Evolutionary conservation across 37 sponge, comb jelly and placozoan genomes (phyloP).

Genomic region (Diacarnus erythraeanus): DNA sequence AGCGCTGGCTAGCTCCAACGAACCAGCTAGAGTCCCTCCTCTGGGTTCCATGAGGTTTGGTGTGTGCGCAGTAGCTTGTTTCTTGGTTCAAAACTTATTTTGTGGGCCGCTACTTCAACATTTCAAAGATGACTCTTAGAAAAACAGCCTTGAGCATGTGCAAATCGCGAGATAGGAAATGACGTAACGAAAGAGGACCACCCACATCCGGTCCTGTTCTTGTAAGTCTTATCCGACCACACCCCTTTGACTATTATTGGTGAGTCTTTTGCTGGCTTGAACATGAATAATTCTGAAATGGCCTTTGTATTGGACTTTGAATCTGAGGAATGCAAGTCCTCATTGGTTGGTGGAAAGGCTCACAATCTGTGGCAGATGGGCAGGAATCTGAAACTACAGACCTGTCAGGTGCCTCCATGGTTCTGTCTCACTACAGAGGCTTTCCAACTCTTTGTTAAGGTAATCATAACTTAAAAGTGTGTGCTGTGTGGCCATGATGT

Average conservation of each 20-base stretch:
- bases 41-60: conserved; percentile 50
- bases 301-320: conserved; percentile 13
- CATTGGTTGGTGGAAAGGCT: conserved; percentile 75
- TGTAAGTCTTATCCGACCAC: neutral
- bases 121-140: conserved; percentile 29
- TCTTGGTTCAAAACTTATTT: neutral
- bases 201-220: neutral
- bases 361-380: conserved; percentile 73
- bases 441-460: conserved; percentile 61
- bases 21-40: conserved; percentile 1
- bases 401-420: conserved; percentile 67
- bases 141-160: conserved; percentile 54
- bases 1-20: conserved; percentile 29
- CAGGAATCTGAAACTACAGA: neutral
- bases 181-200: neutral
- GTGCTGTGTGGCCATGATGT: no score
- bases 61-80: conserved; percentile 45
- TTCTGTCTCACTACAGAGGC: conserved; percentile 73
- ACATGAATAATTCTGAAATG: neutral
- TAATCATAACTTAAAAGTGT: no score
- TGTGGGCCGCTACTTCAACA: neutral
- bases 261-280: no score
- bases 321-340: conserved; percentile 27
- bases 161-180: conserved; percentile 25
- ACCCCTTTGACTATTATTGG: no score